A percentile compares a stretch with the other conserved stretches of the same genome.
phyloP scores from a whole-genome alignment of 2,797 vertebrate genomes.

The Gymnodraco acuticeps region DNA sequence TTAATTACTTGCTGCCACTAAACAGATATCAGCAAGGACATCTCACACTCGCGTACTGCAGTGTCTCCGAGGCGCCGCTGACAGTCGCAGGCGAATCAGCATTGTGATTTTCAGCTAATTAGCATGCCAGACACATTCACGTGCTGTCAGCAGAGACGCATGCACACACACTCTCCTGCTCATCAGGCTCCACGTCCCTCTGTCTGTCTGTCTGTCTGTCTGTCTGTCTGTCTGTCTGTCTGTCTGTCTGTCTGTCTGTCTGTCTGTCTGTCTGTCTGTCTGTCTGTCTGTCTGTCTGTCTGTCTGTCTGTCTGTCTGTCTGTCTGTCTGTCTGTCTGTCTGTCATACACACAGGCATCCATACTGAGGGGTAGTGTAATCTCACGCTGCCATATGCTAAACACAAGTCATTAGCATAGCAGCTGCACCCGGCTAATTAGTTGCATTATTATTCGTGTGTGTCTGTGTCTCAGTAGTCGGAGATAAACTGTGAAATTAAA shows the following conservation, averaged over 20 bases:
- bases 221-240: slow-evolving; percentile 28
- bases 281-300: slow-evolving; percentile 35
- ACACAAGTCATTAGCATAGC: slow-evolving; percentile 72
- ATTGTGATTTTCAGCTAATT: slow-evolving; percentile 55
- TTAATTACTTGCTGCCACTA: slow-evolving; percentile 54
- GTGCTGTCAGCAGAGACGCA: slow-evolving; percentile 43
- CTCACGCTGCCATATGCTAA: slow-evolving; percentile 70
- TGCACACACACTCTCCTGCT: slow-evolving; percentile 21
- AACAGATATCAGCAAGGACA: slow-evolving; percentile 72
- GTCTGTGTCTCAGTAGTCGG: slow-evolving; percentile 52
- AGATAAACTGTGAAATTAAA: slow-evolving; percentile 75
- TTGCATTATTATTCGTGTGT: slow-evolving; percentile 62
- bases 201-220: slow-evolving; percentile 33
- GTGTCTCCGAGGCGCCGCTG: slow-evolving; percentile 41
- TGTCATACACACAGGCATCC: slow-evolving; percentile 44
- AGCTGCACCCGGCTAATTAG: slow-evolving; percentile 72
- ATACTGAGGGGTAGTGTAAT: slow-evolving; percentile 67
- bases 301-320: slow-evolving; percentile 32
- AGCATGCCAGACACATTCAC: slow-evolving; percentile 65
- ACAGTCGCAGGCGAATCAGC: slow-evolving; percentile 57
- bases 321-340: slow-evolving; percentile 28
- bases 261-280: slow-evolving; percentile 28
- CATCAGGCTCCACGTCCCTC: slow-evolving; percentile 31
- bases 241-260: slow-evolving; percentile 34
- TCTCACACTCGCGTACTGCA: slow-evolving; percentile 43